Evolutionary conservation across 2,113 vertebrate species (phyloP), one percentile per base, ranked within the genome.

Genomic region (Oceanites oceanicus): DNA sequence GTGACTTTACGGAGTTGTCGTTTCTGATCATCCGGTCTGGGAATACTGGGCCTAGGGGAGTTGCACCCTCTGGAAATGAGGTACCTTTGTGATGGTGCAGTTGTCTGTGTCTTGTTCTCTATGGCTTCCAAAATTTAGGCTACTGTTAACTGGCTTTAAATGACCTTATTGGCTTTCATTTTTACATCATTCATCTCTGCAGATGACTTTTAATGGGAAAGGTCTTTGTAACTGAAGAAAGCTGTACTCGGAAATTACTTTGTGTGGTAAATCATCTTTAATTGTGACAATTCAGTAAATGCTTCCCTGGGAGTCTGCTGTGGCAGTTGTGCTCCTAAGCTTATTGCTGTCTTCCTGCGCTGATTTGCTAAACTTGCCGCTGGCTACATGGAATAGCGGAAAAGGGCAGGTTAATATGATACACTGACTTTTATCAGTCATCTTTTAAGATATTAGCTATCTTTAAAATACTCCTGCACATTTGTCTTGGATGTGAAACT

Each of bases 211-310:
- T 26, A 55, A 4, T 10, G 45, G 26, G 79, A 18, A 49, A 30
- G 27, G 36, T 47, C 5, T 68, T 52, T 62, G 58, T 29, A 7
- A 7, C 30, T 2, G 92, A 40, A 27, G 45, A 34, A 53, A 34
- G 67, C 58, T 12, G 0, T 1, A 5, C 12, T 65, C 5, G 19
- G 78, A 2, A 56, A 1, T 13, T 0, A n/a, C 8, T 47, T 20
- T 0, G 5, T 3, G 56, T 5, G 13, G 30, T 30, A 44, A 83
- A 90, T 76, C 16, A 8, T 3, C 50, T 58, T 34, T n/a, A 27
- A 25, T 16, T 26, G 62, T 49, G 74, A 7, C 21, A 6, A 0
- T 2, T 30, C 9, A 0, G 36, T 26, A 12, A 20, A 4, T 1
- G 30, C 45, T 30, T 59, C 34, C 20, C 45, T 18, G 50, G 70